Percentiles rank a stretch among this genome's conserved stretches.
These are phyloP conservation scores for Triplophysa dalaica DNA, from an alignment of 2,113 vertebrate species.

Conservation along the genomic window DNA sequence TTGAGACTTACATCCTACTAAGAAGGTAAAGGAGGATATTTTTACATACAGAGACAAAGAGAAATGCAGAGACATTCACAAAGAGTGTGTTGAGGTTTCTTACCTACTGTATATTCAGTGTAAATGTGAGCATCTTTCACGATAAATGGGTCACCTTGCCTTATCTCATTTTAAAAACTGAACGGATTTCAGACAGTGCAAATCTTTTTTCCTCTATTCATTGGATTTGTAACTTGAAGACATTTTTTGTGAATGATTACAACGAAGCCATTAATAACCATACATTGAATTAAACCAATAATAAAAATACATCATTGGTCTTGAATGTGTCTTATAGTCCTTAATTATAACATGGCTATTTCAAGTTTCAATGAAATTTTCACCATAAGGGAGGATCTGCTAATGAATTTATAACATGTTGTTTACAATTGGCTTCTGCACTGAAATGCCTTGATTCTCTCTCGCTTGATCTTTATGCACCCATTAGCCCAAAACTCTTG, in stretches of 20 bases:
- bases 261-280: too few relatives aligned
- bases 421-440: too few relatives aligned
- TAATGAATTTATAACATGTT: too few relatives aligned
- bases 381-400: too few relatives aligned
- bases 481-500: background rate
- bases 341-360: too few relatives aligned
- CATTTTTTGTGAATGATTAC: background rate
- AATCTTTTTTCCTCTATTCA: background rate
- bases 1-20: background rate
- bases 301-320: too few relatives aligned
- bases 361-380: too few relatives aligned
- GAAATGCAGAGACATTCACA: background rate
- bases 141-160: background rate
- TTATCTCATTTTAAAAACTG: background rate
- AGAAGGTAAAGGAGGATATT: background rate
- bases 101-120: background rate
- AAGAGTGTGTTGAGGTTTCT: background rate
- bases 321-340: too few relatives aligned
- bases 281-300: too few relatives aligned
- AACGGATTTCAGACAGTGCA: too few relatives aligned
- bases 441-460: background rate
- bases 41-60: background rate
- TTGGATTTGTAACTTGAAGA: background rate
- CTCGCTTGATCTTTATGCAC: slow-evolving; percentile 1
- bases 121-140: background rate